Conservation (phyloP, 1,140 invertebrate species). For the Dendrolimus kikuchii region DNA sequence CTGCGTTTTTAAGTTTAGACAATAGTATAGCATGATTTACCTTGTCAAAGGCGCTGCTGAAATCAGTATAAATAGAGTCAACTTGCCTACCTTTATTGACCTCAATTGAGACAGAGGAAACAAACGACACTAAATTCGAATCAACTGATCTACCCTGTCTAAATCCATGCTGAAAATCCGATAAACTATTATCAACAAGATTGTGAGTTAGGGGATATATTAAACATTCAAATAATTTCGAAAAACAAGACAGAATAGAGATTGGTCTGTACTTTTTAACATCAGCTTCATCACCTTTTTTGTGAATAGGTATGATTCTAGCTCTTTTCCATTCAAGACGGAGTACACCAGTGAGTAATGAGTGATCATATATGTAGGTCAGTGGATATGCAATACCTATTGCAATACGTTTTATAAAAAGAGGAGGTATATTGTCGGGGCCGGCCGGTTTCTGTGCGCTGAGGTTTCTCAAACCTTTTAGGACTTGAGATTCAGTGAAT, state of each 20-base stretch:
- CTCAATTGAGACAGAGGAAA: neutral
- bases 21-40: constrained; percentile 1
- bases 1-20: too few species aligned
- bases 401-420: constrained; percentile 5
- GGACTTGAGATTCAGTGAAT: neutral
- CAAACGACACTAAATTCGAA: constrained; percentile 7
- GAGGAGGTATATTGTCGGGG: constrained; percentile 3
- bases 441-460: constrained; percentile 1
- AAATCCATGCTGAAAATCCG: constrained; percentile 10
- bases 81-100: constrained; percentile 5
- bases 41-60: constrained; percentile 11
- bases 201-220: constrained; percentile 5
- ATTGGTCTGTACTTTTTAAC: constrained; percentile 10
- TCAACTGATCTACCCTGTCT: constrained; percentile 8
- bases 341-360: constrained; percentile 3
- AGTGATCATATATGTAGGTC: constrained; percentile 3
- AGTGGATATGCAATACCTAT: constrained; percentile 1
- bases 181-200: neutral
- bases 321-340: constrained; percentile 14
- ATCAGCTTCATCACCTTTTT: constrained; percentile 6
- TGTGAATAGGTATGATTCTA: constrained; percentile 6
- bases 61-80: constrained; percentile 6
- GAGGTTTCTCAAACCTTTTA: constrained; percentile 7
- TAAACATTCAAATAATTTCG: constrained; percentile 11
- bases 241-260: constrained; percentile 11